Conservation (phyloP, 2,797 vertebrate genomes). For the Sebastolobus altivelis region DNA sequence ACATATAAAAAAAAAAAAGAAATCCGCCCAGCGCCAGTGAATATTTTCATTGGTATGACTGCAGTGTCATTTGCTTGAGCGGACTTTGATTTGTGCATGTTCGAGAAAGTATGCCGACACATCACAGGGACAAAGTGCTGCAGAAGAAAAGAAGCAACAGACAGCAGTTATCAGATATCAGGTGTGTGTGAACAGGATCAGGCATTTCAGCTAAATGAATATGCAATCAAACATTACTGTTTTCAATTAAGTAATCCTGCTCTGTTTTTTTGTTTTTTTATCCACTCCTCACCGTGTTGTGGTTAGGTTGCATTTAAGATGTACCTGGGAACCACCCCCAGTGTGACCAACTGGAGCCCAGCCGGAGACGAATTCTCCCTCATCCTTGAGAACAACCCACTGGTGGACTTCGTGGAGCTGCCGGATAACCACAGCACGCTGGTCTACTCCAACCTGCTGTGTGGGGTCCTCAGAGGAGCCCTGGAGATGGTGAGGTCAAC, state of each 20-base stretch:
- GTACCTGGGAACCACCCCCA: slow-evolving; percentile 97
- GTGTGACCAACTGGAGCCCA: slow-evolving; percentile 99
- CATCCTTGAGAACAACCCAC: slow-evolving; percentile 96
- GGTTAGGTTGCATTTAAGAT: slow-evolving; percentile 96
- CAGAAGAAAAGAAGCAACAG: slow-evolving; percentile 25
- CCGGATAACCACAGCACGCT: slow-evolving; percentile 97
- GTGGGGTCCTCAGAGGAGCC: slow-evolving; percentile 95
- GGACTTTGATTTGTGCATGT: not conserved
- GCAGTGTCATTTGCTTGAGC: not conserved
- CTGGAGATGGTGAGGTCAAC: slow-evolving; percentile 94
- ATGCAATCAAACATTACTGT: not conserved
- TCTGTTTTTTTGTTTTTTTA: not conserved
- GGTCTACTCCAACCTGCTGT: slow-evolving; percentile 96
- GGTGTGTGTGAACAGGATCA: not conserved
- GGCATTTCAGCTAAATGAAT: not conserved
- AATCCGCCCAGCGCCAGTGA: not conserved
- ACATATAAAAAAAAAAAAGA: too few species aligned
- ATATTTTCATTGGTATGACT: not conserved
- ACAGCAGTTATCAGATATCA: not conserved
- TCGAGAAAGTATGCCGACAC: not conserved
- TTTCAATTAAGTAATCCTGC: not conserved
- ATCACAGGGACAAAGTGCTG: slow-evolving; percentile 14
- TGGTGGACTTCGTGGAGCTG: slow-evolving; percentile 98
- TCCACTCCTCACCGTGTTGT: not conserved
- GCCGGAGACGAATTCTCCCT: slow-evolving; percentile 98